These are phyloP conservation scores for Drosophila bocqueti DNA, from an alignment of 1,140 invertebrate species.

Conservation along the genomic window DNA sequence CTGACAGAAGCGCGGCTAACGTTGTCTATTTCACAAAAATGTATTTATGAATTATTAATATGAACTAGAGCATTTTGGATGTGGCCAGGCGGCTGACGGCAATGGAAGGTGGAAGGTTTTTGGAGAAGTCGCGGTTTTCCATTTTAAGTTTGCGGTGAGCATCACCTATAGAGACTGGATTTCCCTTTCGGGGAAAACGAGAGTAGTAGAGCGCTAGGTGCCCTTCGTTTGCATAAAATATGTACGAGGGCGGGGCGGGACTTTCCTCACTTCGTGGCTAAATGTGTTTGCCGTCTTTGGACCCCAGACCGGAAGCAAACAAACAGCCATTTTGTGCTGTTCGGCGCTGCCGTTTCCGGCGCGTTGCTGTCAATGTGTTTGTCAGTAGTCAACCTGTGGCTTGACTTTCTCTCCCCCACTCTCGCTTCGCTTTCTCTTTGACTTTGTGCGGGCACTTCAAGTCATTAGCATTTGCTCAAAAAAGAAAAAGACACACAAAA, in stretches of 20 bases:
- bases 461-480: conserved; percentile 72
- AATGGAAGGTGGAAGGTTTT: conserved; percentile 3
- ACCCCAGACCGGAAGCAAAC: conserved; percentile 76
- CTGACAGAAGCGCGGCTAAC: conserved; percentile 26
- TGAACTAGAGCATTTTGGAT: conserved; percentile 65
- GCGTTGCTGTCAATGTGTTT: conserved; percentile 51
- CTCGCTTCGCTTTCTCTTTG: conserved; percentile 29
- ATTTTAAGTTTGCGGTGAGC: conserved; percentile 42
- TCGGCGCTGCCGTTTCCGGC: conserved; percentile 60
- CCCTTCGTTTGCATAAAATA: conserved; percentile 63
- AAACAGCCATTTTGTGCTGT: conserved; percentile 75
- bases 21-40: conserved; percentile 74
- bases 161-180: conserved; percentile 14
- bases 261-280: conserved; percentile 62
- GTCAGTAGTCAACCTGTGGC: conserved; percentile 73
- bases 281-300: conserved; percentile 70
- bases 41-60: conserved; percentile 79
- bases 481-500: conserved; percentile 27
- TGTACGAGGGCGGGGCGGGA: conserved; percentile 18
- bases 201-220: conserved; percentile 23
- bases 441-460: conserved; percentile 60
- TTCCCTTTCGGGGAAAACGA: neutral
- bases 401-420: conserved; percentile 37
- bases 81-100: conserved; percentile 17
- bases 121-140: conserved; percentile 39